Conservation (phyloP, 2,888 invertebrate genomes). For the Hemithea aestivaria region DNA sequence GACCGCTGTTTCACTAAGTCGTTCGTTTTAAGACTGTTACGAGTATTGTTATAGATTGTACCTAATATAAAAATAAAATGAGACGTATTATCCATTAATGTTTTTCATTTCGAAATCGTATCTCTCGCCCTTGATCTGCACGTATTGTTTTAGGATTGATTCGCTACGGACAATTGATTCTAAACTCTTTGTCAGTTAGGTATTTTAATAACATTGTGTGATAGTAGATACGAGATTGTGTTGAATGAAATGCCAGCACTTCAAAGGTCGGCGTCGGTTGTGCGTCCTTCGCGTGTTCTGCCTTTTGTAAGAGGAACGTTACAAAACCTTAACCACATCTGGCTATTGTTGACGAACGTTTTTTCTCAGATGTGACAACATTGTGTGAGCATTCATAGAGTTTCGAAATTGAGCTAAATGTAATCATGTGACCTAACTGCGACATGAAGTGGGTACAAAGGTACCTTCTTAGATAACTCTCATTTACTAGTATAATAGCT, state of each 20-base stretch:
- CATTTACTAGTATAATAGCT: too few relatives aligned
- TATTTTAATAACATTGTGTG: slow-evolving; percentile 24
- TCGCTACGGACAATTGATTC: slow-evolving; percentile 24
- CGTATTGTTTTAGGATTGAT: slow-evolving; percentile 27
- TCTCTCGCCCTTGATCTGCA: slow-evolving; percentile 26
- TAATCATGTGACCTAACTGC: slow-evolving; percentile 15
- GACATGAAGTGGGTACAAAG: too few relatives aligned
- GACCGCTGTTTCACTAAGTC: slow-evolving; percentile 72
- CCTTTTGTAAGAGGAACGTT: slow-evolving; percentile 32
- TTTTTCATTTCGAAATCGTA: slow-evolving; percentile 22
- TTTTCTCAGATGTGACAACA: slow-evolving; percentile 28
- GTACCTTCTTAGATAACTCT: too few relatives aligned
- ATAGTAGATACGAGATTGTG: slow-evolving; percentile 8
- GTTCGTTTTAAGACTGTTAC: slow-evolving; percentile 77
- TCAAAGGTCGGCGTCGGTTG: slow-evolving; percentile 34
- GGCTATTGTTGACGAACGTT: slow-evolving; percentile 33
- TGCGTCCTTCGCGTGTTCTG: slow-evolving; percentile 34
- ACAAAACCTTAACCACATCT: slow-evolving; percentile 33
- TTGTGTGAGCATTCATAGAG: slow-evolving; percentile 18
- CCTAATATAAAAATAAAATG: slow-evolving; percentile 70
- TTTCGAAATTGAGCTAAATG: slow-evolving; percentile 14
- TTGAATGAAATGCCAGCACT: slow-evolving; percentile 36
- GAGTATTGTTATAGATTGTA: slow-evolving; percentile 74
- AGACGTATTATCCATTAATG: slow-evolving; percentile 31
- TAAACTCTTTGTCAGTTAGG: slow-evolving; percentile 18